Conservation (phyloP, 2,797 vertebrate genomes). For the Enteromius mattozi region DNA sequence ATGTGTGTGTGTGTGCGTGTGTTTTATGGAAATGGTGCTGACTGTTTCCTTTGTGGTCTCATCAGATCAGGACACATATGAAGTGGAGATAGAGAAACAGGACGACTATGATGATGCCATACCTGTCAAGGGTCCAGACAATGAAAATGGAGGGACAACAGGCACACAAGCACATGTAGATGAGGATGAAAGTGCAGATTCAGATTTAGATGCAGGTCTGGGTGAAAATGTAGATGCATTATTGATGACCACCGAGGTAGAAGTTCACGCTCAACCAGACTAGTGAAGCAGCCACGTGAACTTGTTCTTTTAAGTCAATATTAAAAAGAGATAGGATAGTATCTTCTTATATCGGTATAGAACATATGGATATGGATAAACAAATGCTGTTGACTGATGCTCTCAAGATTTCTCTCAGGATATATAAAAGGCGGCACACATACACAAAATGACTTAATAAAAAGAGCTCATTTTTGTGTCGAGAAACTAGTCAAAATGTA, state of each 20-base stretch:
- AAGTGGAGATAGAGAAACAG: constrained; percentile 60
- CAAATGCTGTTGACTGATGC: background rate
- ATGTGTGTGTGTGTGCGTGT: background rate
- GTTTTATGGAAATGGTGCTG: background rate
- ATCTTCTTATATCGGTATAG: background rate
- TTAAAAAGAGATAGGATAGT: background rate
- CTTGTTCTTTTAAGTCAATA: background rate
- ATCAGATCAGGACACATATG: constrained; percentile 63
- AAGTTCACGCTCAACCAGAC: background rate
- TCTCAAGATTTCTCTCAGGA: background rate
- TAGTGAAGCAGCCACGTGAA: background rate
- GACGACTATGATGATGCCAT: constrained; percentile 72
- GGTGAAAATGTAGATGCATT: background rate
- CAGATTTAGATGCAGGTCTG: no score
- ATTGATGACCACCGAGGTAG: background rate
- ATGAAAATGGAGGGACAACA: background rate
- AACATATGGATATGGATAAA: background rate
- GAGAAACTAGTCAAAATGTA: background rate
- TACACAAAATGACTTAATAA: background rate
- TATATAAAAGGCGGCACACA: background rate
- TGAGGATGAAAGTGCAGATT: background rate
- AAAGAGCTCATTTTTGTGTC: background rate
- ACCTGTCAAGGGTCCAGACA: background rate
- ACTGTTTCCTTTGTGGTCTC: background rate
- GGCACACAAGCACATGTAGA: background rate